Evolutionary conservation across 2,888 invertebrate genomes (phyloP).

Genomic region (Microdon myrmicae): DNA sequence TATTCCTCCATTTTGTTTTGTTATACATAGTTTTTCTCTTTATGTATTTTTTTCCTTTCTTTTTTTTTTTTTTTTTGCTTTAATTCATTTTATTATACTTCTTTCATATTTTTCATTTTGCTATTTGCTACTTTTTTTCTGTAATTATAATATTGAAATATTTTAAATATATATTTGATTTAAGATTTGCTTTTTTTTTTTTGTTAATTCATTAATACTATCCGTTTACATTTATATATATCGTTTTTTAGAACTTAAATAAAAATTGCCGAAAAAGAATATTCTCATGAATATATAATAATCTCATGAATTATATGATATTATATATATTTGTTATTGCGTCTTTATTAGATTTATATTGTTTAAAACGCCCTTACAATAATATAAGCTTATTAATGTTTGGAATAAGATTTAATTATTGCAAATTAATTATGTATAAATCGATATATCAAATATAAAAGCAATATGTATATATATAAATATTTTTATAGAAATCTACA

Average conservation of each 20-base stretch:
- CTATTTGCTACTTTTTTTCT: not conserved
- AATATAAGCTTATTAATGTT: conserved; percentile 19
- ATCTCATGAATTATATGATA: conserved; percentile 27
- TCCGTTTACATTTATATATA: conserved; percentile 37
- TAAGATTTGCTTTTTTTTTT: conserved; percentile 20
- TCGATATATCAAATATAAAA: conserved; percentile 50
- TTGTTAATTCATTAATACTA: conserved; percentile 45
- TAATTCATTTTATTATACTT: conserved; percentile 30
- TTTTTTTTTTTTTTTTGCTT: conserved; percentile 21
- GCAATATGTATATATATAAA: conserved; percentile 23
- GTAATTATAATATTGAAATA: conserved; percentile 38
- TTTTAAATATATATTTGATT: conserved; percentile 41
- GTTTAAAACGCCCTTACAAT: conserved; percentile 41
- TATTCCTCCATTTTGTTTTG: conserved; percentile 26
- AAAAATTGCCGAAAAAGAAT: conserved; percentile 24
- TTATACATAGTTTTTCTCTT: conserved; percentile 3
- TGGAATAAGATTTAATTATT: conserved; percentile 12
- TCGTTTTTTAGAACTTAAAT: conserved; percentile 28
- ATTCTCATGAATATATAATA: conserved; percentile 42
- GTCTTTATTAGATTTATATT: conserved; percentile 8
- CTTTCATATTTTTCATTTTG: conserved; percentile 1
- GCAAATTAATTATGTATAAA: conserved; percentile 10
- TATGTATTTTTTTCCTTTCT: conserved; percentile 23
- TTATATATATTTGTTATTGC: conserved; percentile 17
- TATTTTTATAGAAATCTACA: conserved; percentile 3